Conservation (phyloP, 2,888 invertebrate genomes). For the Globia sparganii region DNA sequence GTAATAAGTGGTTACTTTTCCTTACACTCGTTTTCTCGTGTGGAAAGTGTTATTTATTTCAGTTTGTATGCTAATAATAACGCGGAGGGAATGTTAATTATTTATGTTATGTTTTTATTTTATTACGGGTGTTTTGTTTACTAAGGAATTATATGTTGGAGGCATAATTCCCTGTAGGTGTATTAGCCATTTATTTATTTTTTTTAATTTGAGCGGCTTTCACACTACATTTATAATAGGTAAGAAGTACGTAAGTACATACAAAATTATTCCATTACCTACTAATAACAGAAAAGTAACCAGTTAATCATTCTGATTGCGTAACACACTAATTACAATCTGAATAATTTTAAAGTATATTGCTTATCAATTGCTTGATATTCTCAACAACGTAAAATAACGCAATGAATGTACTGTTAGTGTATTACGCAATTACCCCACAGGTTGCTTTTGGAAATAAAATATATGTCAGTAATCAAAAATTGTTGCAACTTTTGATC, state of each 20-base stretch:
- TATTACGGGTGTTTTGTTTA: constrained; percentile 21
- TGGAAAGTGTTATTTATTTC: constrained; percentile 53
- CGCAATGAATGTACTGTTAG: too few species aligned
- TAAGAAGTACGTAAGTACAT: too few species aligned
- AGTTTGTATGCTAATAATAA: constrained; percentile 47
- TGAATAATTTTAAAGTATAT: too few species aligned
- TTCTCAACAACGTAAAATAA: too few species aligned
- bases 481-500: background rate
- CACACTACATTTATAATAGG: background rate
- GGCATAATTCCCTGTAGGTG: background rate
- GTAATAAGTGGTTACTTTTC: constrained; percentile 57
- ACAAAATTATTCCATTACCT: background rate
- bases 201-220: constrained; percentile 3
- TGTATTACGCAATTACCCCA: too few species aligned
- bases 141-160: constrained; percentile 8
- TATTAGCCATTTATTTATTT: constrained; percentile 6
- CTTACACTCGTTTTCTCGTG: constrained; percentile 39
- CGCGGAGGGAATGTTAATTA: constrained; percentile 22
- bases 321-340: too few species aligned
- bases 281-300: background rate
- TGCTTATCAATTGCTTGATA: too few species aligned
- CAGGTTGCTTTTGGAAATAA: background rate
- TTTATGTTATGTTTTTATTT: constrained; percentile 21
- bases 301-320: background rate
- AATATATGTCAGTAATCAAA: background rate